These are phyloP conservation scores for Toxotes chatareus DNA, from an alignment of 2,113 vertebrate species.

Conservation along the genomic window DNA sequence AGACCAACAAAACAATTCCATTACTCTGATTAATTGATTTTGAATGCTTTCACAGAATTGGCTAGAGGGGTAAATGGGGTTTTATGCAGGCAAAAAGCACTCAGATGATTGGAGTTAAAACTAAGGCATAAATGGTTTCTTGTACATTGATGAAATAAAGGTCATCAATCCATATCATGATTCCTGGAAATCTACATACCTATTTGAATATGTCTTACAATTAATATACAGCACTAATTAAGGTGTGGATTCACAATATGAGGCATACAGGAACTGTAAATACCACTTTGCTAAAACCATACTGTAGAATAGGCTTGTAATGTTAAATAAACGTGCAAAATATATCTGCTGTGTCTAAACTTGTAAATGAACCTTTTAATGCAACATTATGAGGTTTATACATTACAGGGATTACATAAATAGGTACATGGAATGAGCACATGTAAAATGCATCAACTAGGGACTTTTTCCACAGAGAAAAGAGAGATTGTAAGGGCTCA, in stretches of 20 bases:
- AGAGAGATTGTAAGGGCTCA: conserved; percentile 25
- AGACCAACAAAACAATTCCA: conserved; percentile 65
- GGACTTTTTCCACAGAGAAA: conserved; percentile 10
- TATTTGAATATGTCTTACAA: background rate
- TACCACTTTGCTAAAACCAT: too few relatives aligned
- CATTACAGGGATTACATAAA: background rate
- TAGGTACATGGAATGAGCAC: background rate
- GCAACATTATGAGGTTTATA: background rate
- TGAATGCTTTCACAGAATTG: conserved; percentile 69
- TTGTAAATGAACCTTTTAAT: background rate
- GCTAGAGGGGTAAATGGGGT: conserved; percentile 35
- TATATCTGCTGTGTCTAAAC: background rate
- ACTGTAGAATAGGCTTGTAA: background rate
- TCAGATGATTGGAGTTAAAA: conserved; percentile 62
- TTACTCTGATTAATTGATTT: conserved; percentile 74
- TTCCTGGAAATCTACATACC: conserved; percentile 1
- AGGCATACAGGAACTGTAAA: background rate
- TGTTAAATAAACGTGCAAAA: background rate
- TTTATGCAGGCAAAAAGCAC: conserved; percentile 58
- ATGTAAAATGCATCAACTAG: conserved; percentile 14
- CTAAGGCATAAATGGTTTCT: conserved; percentile 35
- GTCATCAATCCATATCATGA: background rate
- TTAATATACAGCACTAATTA: background rate
- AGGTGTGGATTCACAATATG: background rate
- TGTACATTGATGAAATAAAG: conserved; percentile 25